phyloP scores from a whole-genome alignment of 2,113 vertebrate genomes.

The Bubo bubo region DNA sequence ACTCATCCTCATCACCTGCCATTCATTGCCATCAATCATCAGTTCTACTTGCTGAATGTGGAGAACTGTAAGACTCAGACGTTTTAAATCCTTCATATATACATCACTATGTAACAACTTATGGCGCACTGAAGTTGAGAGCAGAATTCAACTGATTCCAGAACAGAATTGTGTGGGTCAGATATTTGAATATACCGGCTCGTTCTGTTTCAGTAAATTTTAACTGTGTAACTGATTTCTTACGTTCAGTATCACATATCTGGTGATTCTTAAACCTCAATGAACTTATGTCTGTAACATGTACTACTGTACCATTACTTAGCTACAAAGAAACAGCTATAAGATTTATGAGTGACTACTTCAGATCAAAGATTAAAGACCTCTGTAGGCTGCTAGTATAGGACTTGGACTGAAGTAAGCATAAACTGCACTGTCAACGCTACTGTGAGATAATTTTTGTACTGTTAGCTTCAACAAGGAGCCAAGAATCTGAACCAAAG shows the following conservation, averaged over 20 bases:
- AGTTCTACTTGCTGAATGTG: background rate
- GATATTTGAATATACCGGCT: rapidly evolving
- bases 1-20: background rate
- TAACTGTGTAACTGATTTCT: background rate
- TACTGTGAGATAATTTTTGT: background rate
- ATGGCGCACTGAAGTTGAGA: background rate
- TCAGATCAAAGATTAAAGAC: background rate
- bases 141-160: background rate
- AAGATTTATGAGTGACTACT: background rate
- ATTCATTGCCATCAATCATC: background rate
- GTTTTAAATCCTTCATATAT: background rate
- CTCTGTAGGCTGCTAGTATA: background rate
- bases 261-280: background rate
- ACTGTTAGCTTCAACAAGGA: background rate
- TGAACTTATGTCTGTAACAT: background rate
- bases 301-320: background rate
- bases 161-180: background rate
- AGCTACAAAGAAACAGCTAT: background rate
- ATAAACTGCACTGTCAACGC: background rate
- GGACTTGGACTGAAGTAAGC: background rate
- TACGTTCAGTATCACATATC: background rate
- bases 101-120: background rate
- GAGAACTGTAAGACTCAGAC: background rate
- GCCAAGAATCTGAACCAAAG: background rate
- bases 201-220: background rate